Conservation (phyloP, 2,888 invertebrate genomes). For the Celastrina argiolus region DNA sequence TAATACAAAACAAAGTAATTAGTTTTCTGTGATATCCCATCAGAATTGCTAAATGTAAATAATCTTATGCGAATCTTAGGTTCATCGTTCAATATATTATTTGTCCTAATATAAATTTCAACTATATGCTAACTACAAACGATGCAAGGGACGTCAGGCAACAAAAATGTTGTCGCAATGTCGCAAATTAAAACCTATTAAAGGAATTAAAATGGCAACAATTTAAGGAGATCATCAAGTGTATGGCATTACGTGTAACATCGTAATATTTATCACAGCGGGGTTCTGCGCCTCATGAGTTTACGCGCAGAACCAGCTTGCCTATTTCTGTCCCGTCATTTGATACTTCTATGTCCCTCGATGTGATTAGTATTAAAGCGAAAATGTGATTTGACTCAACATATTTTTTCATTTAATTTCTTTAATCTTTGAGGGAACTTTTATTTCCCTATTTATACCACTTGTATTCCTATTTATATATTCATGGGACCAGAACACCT, state of each 20-base stretch:
- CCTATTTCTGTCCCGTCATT: conserved; percentile 15
- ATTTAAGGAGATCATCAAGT: conserved; percentile 3
- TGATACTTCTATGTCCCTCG: conserved; percentile 9
- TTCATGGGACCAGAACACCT: too few species aligned
- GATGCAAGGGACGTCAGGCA: not conserved
- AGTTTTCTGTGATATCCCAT: not conserved
- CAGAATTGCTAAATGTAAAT: not conserved
- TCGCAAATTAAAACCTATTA: conserved; percentile 11
- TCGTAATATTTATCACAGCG: conserved; percentile 7
- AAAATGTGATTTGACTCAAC: not conserved
- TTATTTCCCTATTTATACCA: not conserved
- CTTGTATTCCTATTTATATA: too few species aligned
- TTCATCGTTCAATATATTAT: not conserved
- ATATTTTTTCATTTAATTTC: not conserved
- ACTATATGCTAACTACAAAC: not conserved
- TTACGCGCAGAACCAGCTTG: not conserved
- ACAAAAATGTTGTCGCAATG: not conserved
- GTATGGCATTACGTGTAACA: not conserved
- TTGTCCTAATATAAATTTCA: not conserved
- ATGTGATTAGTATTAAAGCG: not conserved
- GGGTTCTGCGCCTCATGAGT: conserved; percentile 1
- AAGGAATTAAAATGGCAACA: not conserved
- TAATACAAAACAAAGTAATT: not conserved
- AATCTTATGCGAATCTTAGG: not conserved
- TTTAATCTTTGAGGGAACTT: not conserved